Percentiles rank a stretch among this genome's conserved stretches.
phyloP scores from a whole-genome alignment of 2,113 vertebrate species.

The Smithornis capensis region DNA sequence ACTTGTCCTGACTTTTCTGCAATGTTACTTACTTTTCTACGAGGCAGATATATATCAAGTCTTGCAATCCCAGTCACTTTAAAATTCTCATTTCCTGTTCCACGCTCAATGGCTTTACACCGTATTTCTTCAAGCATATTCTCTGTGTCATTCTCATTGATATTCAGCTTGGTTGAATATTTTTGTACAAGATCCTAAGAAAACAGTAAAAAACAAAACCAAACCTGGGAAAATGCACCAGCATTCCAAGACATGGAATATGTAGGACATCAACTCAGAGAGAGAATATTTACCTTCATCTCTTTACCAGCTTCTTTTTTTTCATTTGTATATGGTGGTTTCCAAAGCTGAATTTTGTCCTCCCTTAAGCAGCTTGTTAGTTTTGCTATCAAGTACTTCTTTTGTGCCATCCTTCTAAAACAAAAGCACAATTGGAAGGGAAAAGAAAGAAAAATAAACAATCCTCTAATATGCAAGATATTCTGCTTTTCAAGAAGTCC shows the following conservation, averaged over 20 bases:
- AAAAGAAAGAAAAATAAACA: not conserved
- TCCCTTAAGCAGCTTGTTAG: slow-evolving; percentile 84
- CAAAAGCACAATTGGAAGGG: not conserved
- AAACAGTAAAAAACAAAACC: not conserved
- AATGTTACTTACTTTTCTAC: slow-evolving; percentile 72
- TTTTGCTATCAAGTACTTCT: slow-evolving; percentile 84
- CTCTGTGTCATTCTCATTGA: slow-evolving; percentile 73
- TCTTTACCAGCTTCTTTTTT: slow-evolving; percentile 72
- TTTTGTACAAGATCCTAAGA: slow-evolving; percentile 82
- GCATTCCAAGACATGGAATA: not conserved
- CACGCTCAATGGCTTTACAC: slow-evolving; percentile 81
- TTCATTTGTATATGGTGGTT: slow-evolving; percentile 84
- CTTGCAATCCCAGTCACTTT: slow-evolving; percentile 85
- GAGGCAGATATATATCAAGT: slow-evolving; percentile 85
- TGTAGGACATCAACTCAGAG: not conserved
- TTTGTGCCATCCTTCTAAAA: slow-evolving; percentile 81
- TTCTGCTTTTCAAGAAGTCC: not conserved
- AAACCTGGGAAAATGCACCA: not conserved
- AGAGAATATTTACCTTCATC: slow-evolving; percentile 77
- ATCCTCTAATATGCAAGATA: not conserved
- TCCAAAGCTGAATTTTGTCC: slow-evolving; percentile 91
- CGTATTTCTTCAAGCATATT: slow-evolving; percentile 85
- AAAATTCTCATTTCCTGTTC: slow-evolving; percentile 83
- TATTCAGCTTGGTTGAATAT: slow-evolving; percentile 77
- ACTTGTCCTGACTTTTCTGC: not conserved